Conservation (phyloP, 2,797 vertebrate genomes). For the Alcedo quadribrachys region DNA sequence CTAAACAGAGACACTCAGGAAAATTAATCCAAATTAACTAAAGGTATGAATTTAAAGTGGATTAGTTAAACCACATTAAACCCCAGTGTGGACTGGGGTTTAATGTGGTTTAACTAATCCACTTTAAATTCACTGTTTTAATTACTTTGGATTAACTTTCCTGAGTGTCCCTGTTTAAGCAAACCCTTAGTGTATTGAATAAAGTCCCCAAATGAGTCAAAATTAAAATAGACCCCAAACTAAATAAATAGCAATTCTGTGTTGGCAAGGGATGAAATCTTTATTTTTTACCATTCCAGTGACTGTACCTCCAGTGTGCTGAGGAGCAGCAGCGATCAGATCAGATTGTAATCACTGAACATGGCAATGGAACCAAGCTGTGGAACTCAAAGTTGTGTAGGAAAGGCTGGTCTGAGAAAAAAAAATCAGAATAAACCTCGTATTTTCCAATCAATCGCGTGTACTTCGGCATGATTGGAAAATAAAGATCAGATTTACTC, state of each 20-base stretch:
- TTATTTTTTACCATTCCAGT: constrained; percentile 34
- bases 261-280: constrained; percentile 38
- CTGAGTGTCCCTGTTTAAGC: constrained; percentile 67
- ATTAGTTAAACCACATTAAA: constrained; percentile 72
- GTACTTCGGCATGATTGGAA: constrained; percentile 51
- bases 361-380: constrained; percentile 45
- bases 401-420: constrained; percentile 46
- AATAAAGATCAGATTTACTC: constrained; percentile 68
- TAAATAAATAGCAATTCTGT: constrained; percentile 55
- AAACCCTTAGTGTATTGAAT: constrained; percentile 56
- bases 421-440: constrained; percentile 25
- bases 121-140: constrained; percentile 73
- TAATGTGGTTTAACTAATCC: constrained; percentile 72
- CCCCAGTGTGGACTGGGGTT: neutral
- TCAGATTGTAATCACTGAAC: constrained; percentile 38
- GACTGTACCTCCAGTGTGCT: neutral
- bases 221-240: constrained; percentile 52
- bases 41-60: constrained; percentile 74
- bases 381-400: constrained; percentile 38
- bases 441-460: constrained; percentile 58
- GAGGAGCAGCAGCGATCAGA: constrained; percentile 48
- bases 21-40: constrained; percentile 74
- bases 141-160: constrained; percentile 73
- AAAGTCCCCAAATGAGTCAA: constrained; percentile 70
- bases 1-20: constrained; percentile 72